phyloP scores from a whole-genome alignment of 2,797 vertebrate species.

The Myripristis murdjan region DNA sequence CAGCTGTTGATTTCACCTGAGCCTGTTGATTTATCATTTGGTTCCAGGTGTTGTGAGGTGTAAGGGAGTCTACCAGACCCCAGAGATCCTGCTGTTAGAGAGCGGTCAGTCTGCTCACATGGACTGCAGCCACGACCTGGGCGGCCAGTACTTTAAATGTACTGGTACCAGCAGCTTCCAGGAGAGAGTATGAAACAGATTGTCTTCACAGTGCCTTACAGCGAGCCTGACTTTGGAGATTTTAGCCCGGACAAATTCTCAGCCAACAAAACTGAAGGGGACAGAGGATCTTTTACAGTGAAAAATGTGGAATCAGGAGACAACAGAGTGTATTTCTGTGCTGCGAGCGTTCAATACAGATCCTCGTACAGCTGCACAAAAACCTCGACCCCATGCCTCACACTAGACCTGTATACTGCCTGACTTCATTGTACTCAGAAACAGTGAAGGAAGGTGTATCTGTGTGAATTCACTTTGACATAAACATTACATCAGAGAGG shows the following conservation, averaged over 20 bases:
- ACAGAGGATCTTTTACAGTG: constrained; percentile 17
- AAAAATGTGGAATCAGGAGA: constrained; percentile 19
- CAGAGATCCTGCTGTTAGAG: neutral
- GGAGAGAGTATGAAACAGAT: constrained; percentile 12
- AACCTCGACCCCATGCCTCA: neutral
- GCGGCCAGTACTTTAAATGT: neutral
- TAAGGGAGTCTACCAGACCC: constrained; percentile 12
- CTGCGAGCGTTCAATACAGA: constrained; percentile 27
- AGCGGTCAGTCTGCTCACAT: neutral
- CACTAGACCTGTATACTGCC: neutral
- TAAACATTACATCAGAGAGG: too few species aligned
- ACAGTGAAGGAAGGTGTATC: too few species aligned
- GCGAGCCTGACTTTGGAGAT: constrained; percentile 13
- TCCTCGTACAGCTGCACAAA: constrained; percentile 24
- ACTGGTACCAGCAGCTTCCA: constrained; percentile 31
- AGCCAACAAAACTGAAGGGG: neutral
- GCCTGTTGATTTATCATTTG: neutral
- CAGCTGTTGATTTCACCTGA: too few species aligned
- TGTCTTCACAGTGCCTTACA: constrained; percentile 1
- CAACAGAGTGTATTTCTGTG: too few species aligned
- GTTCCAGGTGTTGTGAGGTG: constrained; percentile 1
- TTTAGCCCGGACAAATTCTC: constrained; percentile 19
- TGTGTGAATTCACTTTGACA: too few species aligned
- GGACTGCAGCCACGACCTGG: constrained; percentile 28
- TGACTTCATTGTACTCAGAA: too few species aligned